Evolutionary conservation across 2,888 invertebrate species (phyloP), one percentile per base, ranked within the genome.

Genomic region (Callyntrura sp.): DNA sequence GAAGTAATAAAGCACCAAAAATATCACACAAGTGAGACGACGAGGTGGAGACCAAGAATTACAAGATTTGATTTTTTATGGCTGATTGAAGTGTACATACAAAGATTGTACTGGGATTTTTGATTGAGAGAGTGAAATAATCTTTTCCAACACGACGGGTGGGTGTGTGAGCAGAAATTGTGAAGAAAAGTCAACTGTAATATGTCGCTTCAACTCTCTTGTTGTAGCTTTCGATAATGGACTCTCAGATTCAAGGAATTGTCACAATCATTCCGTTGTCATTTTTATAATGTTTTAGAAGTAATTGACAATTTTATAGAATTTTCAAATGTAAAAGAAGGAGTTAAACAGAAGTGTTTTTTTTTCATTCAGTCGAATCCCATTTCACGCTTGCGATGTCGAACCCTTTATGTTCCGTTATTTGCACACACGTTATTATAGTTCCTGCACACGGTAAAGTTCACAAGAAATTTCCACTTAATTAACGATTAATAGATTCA

Each of bases 1-100:
- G 11, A 35, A 70, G 55, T 70, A 83, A 28, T 88, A 88, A 88
- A 88, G 88, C 88, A 88, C 88, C 83, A 78, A 83, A 88, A 88
- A 83, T 88, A 88, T 88, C 88, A 88, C 88, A 88, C 83, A 78
- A 14, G 86, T 57, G 45, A 65, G 65, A 82, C 23, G 62, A 65
- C 25, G 62, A 60, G 57, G 57, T 60, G 62, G 62, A 82, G 82
- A 73, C 68, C 28, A 79, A 76, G 68, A 17, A 83, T 43, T 43
- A 23, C 12, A 35, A 51, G 9, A 51, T 20, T 25, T n/a, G 4
- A 25, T 25, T 60, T 60, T 81, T 68, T 83, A 83, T 83, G 57
- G 81, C 83, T 83, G 83, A 84, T 84, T 70, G 51, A 55, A 57
- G 9, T 35, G 35, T 11, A 60, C 14, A 78, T 28, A 35, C 35